These are phyloP conservation scores for Bemisia tabaci DNA, from an alignment of 1,140 invertebrate genomes.

Conservation along the genomic window DNA sequence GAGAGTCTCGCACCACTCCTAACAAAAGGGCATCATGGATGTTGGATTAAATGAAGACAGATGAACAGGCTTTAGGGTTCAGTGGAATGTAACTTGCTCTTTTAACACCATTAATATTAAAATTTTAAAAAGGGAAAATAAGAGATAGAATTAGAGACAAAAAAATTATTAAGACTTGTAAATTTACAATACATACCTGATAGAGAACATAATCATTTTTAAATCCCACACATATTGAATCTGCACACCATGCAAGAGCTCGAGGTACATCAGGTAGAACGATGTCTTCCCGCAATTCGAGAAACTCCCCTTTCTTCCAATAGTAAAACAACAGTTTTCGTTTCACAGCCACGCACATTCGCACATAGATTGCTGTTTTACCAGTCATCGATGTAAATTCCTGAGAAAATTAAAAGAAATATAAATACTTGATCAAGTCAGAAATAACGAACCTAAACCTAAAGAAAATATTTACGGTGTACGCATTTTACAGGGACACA, in stretches of 20 bases:
- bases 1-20: too few species aligned
- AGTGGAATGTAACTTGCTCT: too few species aligned
- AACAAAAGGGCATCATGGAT: too few species aligned
- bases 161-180: too few species aligned
- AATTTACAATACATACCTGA: conserved; percentile 16
- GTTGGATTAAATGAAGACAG: too few species aligned
- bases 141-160: too few species aligned
- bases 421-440: conserved; percentile 4
- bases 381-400: conserved; percentile 47
- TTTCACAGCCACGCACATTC: conserved; percentile 78
- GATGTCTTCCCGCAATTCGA: conserved; percentile 57
- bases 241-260: conserved; percentile 70
- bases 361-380: conserved; percentile 53
- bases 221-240: conserved; percentile 70
- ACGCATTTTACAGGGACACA: too few species aligned
- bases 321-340: conserved; percentile 76
- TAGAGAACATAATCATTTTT: conserved; percentile 31
- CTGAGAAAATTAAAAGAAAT: conserved; percentile 26
- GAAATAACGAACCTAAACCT: conserved; percentile 6
- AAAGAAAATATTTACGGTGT: too few species aligned
- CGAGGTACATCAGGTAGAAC: conserved; percentile 69
- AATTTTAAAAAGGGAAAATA: too few species aligned
- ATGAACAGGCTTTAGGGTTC: too few species aligned
- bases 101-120: too few species aligned
- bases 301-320: conserved; percentile 75